Evolutionary conservation across 2,113 vertebrate genomes (phyloP).

Genomic region (Sturnira hondurensis): DNA sequence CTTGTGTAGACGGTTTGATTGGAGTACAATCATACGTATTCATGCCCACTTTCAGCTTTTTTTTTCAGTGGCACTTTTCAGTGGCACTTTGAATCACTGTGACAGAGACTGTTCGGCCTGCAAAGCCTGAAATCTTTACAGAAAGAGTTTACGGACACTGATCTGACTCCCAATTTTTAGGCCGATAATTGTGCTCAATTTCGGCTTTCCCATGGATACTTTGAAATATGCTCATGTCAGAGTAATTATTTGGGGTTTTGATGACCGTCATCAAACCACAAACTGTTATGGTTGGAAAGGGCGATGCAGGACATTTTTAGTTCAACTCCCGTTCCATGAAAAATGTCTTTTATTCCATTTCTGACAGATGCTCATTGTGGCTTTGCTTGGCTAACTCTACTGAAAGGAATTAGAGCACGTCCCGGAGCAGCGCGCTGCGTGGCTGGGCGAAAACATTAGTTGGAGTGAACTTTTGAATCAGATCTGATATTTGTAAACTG

Average conservation of each 20-base stretch:
- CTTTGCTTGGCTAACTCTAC: neutral
- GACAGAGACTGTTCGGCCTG: accelerated
- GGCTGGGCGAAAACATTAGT: neutral
- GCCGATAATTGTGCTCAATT: neutral
- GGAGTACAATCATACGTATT: accelerated
- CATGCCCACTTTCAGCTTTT: neutral
- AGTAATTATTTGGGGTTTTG: neutral
- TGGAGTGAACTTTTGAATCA: neutral
- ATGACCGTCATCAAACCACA: slow-evolving; percentile 23
- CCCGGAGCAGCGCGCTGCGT: neutral
- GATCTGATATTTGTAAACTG: slow-evolving; percentile 17
- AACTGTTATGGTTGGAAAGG: neutral
- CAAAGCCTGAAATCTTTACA: neutral
- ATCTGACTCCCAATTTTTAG: neutral
- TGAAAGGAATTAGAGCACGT: neutral
- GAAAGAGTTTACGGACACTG: neutral
- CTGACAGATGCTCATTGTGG: slow-evolving; percentile 28
- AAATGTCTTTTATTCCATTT: slow-evolving; percentile 21
- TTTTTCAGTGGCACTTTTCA: neutral
- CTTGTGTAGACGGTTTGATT: neutral
- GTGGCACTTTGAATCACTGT: neutral
- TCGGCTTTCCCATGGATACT: neutral
- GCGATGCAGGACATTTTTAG: neutral
- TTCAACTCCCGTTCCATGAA: neutral
- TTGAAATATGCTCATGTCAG: neutral